Conservation (phyloP, 2,797 vertebrate species). For the Falco biarmicus region DNA sequence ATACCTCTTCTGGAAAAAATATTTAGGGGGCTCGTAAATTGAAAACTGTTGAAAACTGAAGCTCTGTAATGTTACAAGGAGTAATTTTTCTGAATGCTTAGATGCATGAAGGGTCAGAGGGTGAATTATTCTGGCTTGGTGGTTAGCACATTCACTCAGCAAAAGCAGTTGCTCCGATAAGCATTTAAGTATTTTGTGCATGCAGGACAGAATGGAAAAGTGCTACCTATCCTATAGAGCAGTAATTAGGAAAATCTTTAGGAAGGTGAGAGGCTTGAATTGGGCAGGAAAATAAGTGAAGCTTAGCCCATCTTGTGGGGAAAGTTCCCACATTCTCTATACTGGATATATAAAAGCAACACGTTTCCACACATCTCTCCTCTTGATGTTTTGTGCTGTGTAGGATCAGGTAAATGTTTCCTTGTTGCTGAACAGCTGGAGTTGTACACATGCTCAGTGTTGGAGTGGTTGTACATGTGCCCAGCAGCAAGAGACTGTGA, state of each 20-base stretch:
- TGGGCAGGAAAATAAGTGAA: neutral
- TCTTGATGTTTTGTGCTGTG: neutral
- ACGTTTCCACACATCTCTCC: neutral
- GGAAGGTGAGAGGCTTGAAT: neutral
- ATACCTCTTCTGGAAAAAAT: neutral
- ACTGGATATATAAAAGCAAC: neutral
- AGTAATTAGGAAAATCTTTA: neutral
- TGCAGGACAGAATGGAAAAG: neutral
- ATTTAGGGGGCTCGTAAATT: neutral
- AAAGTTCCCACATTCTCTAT: neutral
- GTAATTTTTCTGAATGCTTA: neutral
- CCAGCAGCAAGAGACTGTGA: neutral
- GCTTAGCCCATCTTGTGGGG: neutral
- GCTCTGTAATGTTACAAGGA: neutral
- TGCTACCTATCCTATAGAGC: neutral
- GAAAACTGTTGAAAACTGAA: slow-evolving; percentile 55
- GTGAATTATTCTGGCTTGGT: neutral
- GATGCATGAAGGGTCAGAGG: neutral
- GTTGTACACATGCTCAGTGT: rapidly evolving
- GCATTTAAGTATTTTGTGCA: slow-evolving; percentile 8
- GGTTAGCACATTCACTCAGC: neutral
- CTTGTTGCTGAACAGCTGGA: neutral
- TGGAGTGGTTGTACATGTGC: neutral
- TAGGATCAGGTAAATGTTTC: neutral
- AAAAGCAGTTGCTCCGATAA: neutral